Evolutionary conservation across 1,140 invertebrate species (phyloP).

Genomic region (Eueides isabella): DNA sequence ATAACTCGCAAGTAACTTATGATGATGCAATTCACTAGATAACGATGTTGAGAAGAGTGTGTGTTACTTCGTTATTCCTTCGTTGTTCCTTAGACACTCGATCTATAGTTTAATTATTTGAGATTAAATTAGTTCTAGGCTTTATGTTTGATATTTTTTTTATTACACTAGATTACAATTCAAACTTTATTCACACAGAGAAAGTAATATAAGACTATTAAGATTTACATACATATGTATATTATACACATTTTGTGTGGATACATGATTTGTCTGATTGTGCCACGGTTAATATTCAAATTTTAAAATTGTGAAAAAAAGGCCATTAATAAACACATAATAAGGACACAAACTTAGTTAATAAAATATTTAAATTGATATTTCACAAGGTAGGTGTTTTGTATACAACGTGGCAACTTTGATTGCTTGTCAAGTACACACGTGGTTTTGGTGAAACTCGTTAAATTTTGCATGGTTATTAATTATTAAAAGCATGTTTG

Average conservation of each 20-base stretch:
- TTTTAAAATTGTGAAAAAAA: no score
- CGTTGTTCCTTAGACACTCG: neutral
- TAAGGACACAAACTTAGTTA: neutral
- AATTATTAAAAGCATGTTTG: neutral
- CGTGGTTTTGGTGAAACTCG: constrained; percentile 22
- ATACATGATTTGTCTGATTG: no score
- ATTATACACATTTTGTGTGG: no score
- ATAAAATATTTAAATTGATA: constrained; percentile 19
- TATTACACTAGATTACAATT: no score
- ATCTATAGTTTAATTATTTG: no score
- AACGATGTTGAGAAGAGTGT: neutral
- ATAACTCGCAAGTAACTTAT: neutral
- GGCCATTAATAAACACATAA: no score
- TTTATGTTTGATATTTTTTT: no score
- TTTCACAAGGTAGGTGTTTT: constrained; percentile 15
- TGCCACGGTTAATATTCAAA: no score
- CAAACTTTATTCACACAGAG: no score
- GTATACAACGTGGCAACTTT: constrained; percentile 7
- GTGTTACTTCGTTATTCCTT: neutral
- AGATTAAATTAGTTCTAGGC: no score
- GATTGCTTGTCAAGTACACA: constrained; percentile 20
- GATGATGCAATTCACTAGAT: neutral
- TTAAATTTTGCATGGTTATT: constrained; percentile 18
- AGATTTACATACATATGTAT: no score
- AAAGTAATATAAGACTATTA: no score